Evolutionary conservation across 2,113 vertebrate genomes (phyloP).

Genomic region (Dryoscopus gambensis): DNA sequence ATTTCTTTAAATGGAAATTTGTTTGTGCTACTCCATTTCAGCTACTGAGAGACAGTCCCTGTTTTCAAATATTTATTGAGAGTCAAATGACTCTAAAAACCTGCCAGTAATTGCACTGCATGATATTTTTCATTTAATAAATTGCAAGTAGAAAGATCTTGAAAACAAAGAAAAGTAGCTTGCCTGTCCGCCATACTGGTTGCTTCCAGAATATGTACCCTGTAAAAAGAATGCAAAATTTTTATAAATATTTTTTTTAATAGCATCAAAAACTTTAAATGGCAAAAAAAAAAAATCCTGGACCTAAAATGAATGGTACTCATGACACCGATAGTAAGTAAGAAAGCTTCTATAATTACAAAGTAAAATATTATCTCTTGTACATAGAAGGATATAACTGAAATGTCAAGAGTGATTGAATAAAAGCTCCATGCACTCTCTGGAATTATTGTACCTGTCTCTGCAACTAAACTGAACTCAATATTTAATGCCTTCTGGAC

Average conservation of each 20-base stretch:
- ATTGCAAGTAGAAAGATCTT: not conserved
- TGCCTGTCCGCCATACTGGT: slow-evolving; percentile 49
- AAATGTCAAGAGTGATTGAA: not conserved
- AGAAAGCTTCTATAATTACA: not conserved
- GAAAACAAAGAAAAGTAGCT: not conserved
- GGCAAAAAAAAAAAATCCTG: not conserved
- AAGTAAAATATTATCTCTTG: not conserved
- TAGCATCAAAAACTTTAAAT: not conserved
- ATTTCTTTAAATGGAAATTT: not conserved
- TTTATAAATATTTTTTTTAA: not conserved
- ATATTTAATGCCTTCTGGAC: not conserved
- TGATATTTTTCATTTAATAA: not conserved
- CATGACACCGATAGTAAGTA: not conserved
- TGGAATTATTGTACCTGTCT: not conserved
- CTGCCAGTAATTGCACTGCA: not conserved
- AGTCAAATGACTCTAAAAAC: not conserved
- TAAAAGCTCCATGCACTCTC: not conserved
- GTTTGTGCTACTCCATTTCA: not conserved
- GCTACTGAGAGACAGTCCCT: not conserved
- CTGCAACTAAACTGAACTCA: not conserved
- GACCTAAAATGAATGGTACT: not conserved
- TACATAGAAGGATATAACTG: not conserved
- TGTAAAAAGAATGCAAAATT: not conserved
- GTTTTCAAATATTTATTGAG: not conserved
- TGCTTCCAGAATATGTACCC: slow-evolving; percentile 12